A percentile compares a stretch with the other conserved stretches of the same genome.
Conservation (phyloP, 2,797 vertebrate species). For the Notolepis coatsorum region DNA sequence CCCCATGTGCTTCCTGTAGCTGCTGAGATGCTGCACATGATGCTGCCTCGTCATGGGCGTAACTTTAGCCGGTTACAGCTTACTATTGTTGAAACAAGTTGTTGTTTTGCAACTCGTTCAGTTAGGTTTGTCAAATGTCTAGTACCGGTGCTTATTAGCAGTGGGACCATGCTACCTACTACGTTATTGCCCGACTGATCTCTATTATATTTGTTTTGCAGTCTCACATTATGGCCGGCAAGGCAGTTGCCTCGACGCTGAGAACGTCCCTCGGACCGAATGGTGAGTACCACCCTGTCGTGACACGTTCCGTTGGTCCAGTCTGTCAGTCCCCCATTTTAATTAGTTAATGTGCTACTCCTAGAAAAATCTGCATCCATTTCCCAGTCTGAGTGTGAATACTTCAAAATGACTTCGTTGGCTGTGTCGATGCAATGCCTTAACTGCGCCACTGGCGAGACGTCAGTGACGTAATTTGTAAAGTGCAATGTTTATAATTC, state of each 20-base stretch:
- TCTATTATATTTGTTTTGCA: too few species aligned
- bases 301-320: too few species aligned
- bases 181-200: background rate
- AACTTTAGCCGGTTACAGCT: background rate
- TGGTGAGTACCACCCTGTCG: slow-evolving; percentile 84
- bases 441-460: too few species aligned
- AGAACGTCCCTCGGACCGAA: slow-evolving; percentile 97
- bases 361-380: too few species aligned
- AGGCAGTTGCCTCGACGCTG: slow-evolving; percentile 95
- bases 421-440: too few species aligned
- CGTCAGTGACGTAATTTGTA: too few species aligned
- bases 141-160: background rate
- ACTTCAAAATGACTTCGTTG: too few species aligned
- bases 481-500: too few species aligned
- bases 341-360: too few species aligned
- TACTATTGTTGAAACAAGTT: background rate
- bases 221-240: slow-evolving; percentile 99
- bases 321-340: too few species aligned
- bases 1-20: slow-evolving; percentile 77
- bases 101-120: background rate
- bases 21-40: slow-evolving; percentile 22
- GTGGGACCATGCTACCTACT: rapidly evolving
- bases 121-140: background rate
- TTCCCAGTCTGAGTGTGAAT: too few species aligned
- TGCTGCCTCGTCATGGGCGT: background rate